These are phyloP conservation scores for Cheilosia soror DNA, from an alignment of 2,888 invertebrate genomes.

Conservation along the genomic window DNA sequence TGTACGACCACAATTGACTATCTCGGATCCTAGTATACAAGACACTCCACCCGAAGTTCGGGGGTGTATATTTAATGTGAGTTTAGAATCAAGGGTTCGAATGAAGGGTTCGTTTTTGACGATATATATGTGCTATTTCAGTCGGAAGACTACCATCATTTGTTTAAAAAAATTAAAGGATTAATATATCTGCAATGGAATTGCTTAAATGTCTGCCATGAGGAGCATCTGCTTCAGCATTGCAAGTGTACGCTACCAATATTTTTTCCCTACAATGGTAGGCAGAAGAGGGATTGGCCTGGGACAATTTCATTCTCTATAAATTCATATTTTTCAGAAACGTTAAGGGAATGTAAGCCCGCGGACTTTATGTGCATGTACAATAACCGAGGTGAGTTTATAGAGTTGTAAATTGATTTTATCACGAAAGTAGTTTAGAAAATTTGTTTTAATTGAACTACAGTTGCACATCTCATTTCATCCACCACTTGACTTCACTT, in stretches of 20 bases:
- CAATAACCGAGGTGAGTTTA: slow-evolving; percentile 79
- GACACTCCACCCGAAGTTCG: slow-evolving; percentile 78
- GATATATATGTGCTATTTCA: neutral
- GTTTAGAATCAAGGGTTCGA: neutral
- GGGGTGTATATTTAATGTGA: slow-evolving; percentile 79
- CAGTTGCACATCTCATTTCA: too few species aligned
- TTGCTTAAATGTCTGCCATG: slow-evolving; percentile 81
- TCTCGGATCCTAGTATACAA: slow-evolving; percentile 78
- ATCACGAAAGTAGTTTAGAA: too few species aligned
- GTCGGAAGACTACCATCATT: slow-evolving; percentile 76
- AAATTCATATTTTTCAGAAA: slow-evolving; percentile 16
- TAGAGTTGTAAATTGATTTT: neutral
- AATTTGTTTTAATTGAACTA: too few species aligned
- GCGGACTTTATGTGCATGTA: slow-evolving; percentile 79
- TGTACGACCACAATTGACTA: slow-evolving; percentile 80
- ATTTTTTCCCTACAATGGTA: slow-evolving; percentile 79
- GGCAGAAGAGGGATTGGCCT: neutral
- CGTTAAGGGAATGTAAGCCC: slow-evolving; percentile 72
- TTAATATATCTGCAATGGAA: slow-evolving; percentile 78
- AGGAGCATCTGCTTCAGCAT: slow-evolving; percentile 78
- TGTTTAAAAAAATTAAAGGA: slow-evolving; percentile 74
- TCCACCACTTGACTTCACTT: too few species aligned
- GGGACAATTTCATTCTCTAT: neutral
- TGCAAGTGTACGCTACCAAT: slow-evolving; percentile 81
- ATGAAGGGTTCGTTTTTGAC: neutral